A percentile compares a stretch with the other conserved stretches of the same genome.
Conservation (phyloP, 37 sponge, comb jelly and placozoan genomes). For the Lycopodina hypogea region DNA sequence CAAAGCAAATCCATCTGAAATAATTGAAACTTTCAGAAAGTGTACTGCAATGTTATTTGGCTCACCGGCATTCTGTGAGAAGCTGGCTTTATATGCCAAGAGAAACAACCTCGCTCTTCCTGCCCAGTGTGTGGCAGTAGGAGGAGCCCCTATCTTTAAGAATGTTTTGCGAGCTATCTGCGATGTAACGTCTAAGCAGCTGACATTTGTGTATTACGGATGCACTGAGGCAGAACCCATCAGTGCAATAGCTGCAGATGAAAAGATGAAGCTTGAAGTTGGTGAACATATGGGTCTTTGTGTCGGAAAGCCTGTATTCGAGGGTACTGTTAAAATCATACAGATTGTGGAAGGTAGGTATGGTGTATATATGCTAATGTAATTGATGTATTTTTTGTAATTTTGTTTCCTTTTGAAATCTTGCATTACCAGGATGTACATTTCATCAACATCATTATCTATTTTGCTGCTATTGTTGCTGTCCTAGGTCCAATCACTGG, state of each 20-base stretch:
- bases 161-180: constrained; percentile 29
- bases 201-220: constrained; percentile 58
- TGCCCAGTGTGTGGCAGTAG: constrained; percentile 32
- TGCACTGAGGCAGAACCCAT: constrained; percentile 87
- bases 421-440: background rate
- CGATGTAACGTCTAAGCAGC: constrained; percentile 21
- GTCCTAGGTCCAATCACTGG: constrained; percentile 27
- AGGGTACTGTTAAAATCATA: constrained; percentile 57
- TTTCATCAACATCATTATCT: background rate
- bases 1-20: constrained; percentile 38
- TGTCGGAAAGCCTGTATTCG: constrained; percentile 72
- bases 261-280: constrained; percentile 58
- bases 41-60: constrained; percentile 34
- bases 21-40: constrained; percentile 37
- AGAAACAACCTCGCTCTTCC: constrained; percentile 44
- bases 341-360: constrained; percentile 41
- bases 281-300: constrained; percentile 44
- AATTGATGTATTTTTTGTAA: background rate
- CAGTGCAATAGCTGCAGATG: constrained; percentile 43
- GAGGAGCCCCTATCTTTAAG: constrained; percentile 76
- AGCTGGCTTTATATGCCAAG: constrained; percentile 46
- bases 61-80: constrained; percentile 63
- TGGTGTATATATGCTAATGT: background rate
- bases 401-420: background rate
- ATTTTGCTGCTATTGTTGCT: too few species aligned